Evolutionary conservation across 1,140 invertebrate genomes (phyloP).

Genomic region (Anoplolepis gracilipes): DNA sequence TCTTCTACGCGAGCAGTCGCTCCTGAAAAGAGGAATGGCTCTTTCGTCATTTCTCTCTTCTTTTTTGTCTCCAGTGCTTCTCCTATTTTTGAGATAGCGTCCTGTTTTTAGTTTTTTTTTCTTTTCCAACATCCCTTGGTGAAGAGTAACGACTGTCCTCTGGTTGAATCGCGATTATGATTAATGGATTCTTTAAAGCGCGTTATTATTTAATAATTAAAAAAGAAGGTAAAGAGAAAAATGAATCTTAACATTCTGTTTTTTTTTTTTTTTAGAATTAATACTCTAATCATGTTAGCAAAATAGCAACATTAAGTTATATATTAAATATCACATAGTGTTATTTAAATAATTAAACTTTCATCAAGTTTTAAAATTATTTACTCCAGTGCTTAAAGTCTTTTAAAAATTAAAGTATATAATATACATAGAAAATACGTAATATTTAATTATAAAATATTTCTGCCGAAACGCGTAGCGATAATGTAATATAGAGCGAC

Average conservation of each 20-base stretch:
- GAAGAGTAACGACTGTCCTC: constrained; percentile 53
- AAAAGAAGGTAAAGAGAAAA: constrained; percentile 62
- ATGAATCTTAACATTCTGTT: background rate
- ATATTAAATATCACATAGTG: no score
- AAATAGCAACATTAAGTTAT: background rate
- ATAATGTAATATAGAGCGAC: background rate
- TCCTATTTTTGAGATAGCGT: background rate
- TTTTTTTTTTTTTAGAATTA: background rate
- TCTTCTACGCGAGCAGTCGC: constrained; percentile 9
- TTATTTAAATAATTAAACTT: no score
- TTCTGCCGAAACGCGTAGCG: background rate
- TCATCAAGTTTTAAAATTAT: no score
- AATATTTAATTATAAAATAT: constrained; percentile 7
- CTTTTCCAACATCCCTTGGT: background rate
- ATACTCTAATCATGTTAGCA: background rate
- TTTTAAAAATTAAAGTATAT: no score
- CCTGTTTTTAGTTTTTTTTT: constrained; percentile 26
- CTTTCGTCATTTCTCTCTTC: constrained; percentile 33
- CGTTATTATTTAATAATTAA: constrained; percentile 33
- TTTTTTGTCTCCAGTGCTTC: background rate
- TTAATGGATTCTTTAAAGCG: constrained; percentile 67
- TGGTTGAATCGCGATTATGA: constrained; percentile 76
- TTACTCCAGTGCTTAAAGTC: no score
- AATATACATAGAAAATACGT: background rate
- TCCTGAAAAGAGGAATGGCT: constrained; percentile 8